Evolutionary conservation across 2,888 invertebrate species (phyloP).

Genomic region (Stenotaenia linearis): DNA sequence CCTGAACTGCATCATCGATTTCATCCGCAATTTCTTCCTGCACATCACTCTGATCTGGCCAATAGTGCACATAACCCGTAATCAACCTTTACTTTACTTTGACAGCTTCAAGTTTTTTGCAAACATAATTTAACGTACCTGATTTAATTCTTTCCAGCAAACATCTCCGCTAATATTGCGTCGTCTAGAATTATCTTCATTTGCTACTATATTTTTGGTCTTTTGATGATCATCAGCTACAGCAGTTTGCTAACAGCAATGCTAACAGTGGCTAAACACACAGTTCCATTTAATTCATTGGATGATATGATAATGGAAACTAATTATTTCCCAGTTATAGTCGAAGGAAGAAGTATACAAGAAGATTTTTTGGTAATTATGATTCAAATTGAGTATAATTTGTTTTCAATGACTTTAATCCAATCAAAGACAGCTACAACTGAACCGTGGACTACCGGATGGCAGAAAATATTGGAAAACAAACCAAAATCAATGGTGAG

Average conservation of each 20-base stretch:
- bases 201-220: neutral
- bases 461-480: neutral
- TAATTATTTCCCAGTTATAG: neutral
- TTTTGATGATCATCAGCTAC: neutral
- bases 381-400: neutral
- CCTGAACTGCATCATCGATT: neutral
- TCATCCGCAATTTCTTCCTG: neutral
- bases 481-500: neutral
- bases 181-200: neutral
- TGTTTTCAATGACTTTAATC: too few relatives aligned
- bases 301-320: neutral
- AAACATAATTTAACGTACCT: neutral
- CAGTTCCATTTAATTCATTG: neutral
- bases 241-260: neutral
- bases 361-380: neutral
- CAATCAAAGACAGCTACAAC: neutral
- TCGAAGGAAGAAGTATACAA: neutral
- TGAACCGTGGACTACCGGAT: neutral
- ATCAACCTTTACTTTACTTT: too few relatives aligned
- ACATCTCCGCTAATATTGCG: neutral
- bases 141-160: neutral
- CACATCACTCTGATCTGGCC: neutral
- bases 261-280: neutral
- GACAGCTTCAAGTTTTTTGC: too few relatives aligned
- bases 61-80: neutral